A percentile compares a stretch with the other conserved stretches of the same genome.
phyloP scores from a whole-genome alignment of 2,797 vertebrate genomes.

The Myotis myotis region DNA sequence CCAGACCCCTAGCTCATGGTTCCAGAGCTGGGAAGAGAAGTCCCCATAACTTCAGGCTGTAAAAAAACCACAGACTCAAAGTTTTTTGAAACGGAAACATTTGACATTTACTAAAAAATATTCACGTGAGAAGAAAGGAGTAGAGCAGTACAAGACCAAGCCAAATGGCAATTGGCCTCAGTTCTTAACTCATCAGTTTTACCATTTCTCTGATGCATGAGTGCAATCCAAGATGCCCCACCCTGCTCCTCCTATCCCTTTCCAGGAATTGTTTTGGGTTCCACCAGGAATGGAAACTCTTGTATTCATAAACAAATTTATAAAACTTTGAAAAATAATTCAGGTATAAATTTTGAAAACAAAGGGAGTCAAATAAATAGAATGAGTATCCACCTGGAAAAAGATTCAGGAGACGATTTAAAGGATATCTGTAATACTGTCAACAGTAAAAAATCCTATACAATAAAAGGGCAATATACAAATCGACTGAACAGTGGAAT shows the following conservation, averaged over 20 bases:
- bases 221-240: not conserved
- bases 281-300: not conserved
- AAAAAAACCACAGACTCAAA: not conserved
- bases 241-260: not conserved
- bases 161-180: not conserved
- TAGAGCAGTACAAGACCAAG: not conserved
- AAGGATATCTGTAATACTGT: not conserved
- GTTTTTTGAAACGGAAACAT: constrained; percentile 1
- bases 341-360: constrained; percentile 36
- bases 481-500: too few species aligned
- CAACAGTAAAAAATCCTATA: too few species aligned
- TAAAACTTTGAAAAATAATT: constrained; percentile 34
- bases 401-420: not conserved
- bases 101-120: not conserved
- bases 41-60: too few species aligned
- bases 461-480: too few species aligned
- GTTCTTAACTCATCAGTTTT: not conserved
- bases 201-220: not conserved
- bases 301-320: not conserved
- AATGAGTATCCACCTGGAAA: not conserved
- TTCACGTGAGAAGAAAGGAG: constrained; percentile 1
- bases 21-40: too few species aligned
- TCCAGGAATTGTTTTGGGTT: constrained; percentile 1
- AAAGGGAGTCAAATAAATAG: constrained; percentile 19
- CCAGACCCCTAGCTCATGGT: too few species aligned